Evolutionary conservation across 2,113 vertebrate genomes (phyloP).

Genomic region (Ariopsis seemanni): DNA sequence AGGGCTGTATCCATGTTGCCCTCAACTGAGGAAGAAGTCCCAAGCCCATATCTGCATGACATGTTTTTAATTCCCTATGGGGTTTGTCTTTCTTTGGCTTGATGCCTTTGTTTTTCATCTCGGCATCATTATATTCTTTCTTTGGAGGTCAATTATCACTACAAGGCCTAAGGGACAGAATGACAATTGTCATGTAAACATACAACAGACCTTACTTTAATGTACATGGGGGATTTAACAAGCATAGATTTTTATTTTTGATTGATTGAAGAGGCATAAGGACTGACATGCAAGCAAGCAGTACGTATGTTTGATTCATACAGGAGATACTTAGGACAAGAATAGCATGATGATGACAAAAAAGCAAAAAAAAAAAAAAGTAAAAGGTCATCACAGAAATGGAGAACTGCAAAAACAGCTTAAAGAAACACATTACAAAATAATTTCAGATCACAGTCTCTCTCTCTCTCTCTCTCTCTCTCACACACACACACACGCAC

Average conservation of each 20-base stretch:
- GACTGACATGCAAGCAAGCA: background rate
- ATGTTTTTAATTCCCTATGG: background rate
- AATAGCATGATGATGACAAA: background rate
- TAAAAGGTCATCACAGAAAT: conserved; percentile 16
- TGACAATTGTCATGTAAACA: background rate
- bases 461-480: background rate
- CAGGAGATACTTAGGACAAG: background rate
- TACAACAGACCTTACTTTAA: background rate
- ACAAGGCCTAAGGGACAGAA: background rate
- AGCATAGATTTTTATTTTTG: background rate
- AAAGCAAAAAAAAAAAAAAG: background rate
- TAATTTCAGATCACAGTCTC: conserved; percentile 5
- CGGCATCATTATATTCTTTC: conserved; percentile 4
- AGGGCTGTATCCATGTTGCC: conserved; percentile 43
- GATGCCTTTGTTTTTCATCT: conserved; percentile 16
- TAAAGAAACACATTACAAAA: conserved; percentile 16
- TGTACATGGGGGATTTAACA: background rate
- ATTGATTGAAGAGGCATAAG: background rate
- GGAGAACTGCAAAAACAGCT: conserved; percentile 8
- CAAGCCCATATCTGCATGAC: conserved; percentile 23
- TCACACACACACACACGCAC: background rate
- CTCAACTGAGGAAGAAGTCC: conserved; percentile 8
- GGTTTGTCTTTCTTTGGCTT: conserved; percentile 19
- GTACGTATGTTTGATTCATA: background rate
- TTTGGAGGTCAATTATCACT: background rate